Conservation (phyloP, 1,140 invertebrate species). For the Drosophila repletoides region DNA sequence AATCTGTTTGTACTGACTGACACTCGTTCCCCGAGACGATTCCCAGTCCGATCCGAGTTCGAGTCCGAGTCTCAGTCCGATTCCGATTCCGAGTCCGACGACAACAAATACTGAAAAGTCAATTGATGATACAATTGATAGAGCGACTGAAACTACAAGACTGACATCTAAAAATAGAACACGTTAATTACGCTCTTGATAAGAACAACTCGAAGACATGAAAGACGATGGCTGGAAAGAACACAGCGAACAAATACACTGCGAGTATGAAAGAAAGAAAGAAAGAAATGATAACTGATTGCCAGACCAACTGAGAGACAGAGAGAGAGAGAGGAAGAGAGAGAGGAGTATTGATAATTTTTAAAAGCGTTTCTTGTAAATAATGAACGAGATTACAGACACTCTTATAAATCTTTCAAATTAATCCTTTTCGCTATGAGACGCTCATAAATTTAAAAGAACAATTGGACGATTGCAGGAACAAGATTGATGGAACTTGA, state of each 20-base stretch:
- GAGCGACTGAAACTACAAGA: constrained; percentile 41
- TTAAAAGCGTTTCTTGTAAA: constrained; percentile 11
- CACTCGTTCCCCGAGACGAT: constrained; percentile 1
- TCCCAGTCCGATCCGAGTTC: background rate
- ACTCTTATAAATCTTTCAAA: background rate
- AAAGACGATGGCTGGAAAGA: background rate
- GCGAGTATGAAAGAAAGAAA: background rate
- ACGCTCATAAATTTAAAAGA: background rate
- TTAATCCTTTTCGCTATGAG: background rate
- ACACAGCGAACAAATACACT: background rate
- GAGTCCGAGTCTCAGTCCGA: background rate
- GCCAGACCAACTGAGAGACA: background rate
- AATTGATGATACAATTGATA: constrained; percentile 66
- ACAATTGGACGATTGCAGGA: too few species aligned
- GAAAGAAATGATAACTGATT: constrained; percentile 14
- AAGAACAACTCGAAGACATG: constrained; percentile 15
- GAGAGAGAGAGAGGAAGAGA: background rate
- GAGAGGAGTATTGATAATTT: constrained; percentile 15
- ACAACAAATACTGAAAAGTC: constrained; percentile 42
- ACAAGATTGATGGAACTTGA: too few species aligned
- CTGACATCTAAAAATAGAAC: constrained; percentile 53
- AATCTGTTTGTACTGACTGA: constrained; percentile 44
- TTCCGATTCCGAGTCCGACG: constrained; percentile 11
- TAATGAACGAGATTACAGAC: constrained; percentile 5
- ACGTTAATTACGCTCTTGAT: constrained; percentile 55